Conservation (phyloP, 2,113 vertebrate species). For the Erythrolamprus reginae region DNA sequence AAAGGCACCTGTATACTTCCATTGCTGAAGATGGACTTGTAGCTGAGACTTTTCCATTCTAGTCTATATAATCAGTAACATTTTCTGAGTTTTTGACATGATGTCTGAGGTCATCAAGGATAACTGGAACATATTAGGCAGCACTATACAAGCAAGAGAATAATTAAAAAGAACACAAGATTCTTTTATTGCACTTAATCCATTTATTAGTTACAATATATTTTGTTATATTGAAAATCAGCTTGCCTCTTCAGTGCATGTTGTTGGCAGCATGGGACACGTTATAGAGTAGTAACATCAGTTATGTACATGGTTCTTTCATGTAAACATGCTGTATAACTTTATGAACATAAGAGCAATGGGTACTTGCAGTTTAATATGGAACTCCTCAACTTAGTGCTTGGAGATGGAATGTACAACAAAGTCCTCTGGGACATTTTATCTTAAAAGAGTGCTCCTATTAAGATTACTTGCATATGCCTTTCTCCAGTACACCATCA, state of each 20-base stretch:
- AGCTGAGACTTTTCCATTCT: too few species aligned
- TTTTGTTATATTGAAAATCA: background rate
- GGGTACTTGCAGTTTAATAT: background rate
- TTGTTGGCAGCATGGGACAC: background rate
- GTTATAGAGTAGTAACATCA: background rate
- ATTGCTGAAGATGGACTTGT: too few species aligned
- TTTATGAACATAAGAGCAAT: background rate
- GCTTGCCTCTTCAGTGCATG: background rate
- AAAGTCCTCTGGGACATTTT: background rate
- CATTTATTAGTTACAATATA: background rate
- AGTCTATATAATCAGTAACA: too few species aligned
- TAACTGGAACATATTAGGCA: background rate
- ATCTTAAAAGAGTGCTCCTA: background rate
- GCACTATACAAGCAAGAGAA: background rate
- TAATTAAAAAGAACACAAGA: background rate
- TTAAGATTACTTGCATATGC: background rate
- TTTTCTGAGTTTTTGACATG: background rate
- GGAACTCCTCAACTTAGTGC: background rate
- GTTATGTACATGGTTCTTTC: background rate
- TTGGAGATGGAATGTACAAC: background rate
- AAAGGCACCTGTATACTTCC: too few species aligned
- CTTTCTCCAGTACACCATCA: background rate
- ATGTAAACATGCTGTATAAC: background rate
- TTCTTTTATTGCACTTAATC: background rate
- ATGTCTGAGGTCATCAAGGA: background rate